phyloP scores from a whole-genome alignment of 2,113 vertebrate species.

The Tachuris rubrigastra region DNA sequence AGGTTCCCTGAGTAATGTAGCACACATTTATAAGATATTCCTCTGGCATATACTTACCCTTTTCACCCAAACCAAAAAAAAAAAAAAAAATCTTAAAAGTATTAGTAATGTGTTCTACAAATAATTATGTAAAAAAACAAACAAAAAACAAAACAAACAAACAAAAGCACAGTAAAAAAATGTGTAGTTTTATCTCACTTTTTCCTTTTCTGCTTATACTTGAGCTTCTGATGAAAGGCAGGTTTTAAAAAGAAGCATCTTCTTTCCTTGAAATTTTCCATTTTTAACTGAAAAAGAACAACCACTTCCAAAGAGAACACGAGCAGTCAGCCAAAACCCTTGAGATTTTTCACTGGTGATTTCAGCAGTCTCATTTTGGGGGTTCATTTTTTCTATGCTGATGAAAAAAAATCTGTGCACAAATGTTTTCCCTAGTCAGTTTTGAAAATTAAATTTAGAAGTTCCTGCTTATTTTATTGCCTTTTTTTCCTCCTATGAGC shows the following conservation, averaged over 20 bases:
- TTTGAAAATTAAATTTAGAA: constrained; percentile 30
- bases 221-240: constrained; percentile 3
- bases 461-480: constrained; percentile 32
- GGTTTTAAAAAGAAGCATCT: not conserved
- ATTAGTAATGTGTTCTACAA: not conserved
- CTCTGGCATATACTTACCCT: not conserved
- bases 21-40: not conserved
- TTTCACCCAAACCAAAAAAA: not conserved
- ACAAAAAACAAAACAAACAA: not conserved
- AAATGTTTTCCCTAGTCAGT: constrained; percentile 4
- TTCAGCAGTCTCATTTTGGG: constrained; percentile 3
- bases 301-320: constrained; percentile 34
- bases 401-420: constrained; percentile 14
- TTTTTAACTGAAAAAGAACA: constrained; percentile 38
- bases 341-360: not conserved
- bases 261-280: constrained; percentile 15
- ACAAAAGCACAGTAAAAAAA: not conserved
- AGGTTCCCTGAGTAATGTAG: not conserved
- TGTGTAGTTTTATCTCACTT: not conserved
- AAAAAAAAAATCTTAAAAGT: not conserved
- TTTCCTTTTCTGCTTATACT: not conserved
- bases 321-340: constrained; percentile 14
- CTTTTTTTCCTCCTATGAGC: constrained; percentile 1
- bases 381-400: constrained; percentile 1
- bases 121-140: not conserved